phyloP scores from a whole-genome alignment of 2,888 invertebrate species.

The Chaitophorus viminalis region DNA sequence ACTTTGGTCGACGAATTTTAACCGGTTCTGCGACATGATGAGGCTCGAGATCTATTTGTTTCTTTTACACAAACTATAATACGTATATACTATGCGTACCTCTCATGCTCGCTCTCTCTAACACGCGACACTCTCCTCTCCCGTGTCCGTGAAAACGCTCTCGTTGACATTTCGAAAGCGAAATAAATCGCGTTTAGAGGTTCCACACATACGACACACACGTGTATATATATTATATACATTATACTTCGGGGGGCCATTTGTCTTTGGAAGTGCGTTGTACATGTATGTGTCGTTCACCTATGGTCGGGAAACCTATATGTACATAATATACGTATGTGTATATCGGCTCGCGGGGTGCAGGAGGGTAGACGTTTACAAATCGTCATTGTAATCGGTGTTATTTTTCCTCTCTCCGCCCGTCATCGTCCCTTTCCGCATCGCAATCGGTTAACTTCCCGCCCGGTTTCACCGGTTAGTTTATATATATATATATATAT shows the following conservation, averaged over 20 bases:
- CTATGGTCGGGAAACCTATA: neutral
- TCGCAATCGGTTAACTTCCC: neutral
- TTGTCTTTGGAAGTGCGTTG: conserved; percentile 15
- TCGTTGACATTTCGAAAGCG: conserved; percentile 22
- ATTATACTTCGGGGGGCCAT: conserved; percentile 4
- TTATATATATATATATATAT: neutral
- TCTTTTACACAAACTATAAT: too few relatives aligned
- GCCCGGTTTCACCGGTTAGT: neutral
- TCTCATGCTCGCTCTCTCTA: neutral
- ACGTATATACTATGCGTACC: too few relatives aligned
- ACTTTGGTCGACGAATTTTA: neutral
- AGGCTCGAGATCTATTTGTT: too few relatives aligned
- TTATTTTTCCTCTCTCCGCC: neutral
- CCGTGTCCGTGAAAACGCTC: neutral
- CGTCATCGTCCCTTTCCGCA: neutral
- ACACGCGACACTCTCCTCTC: neutral
- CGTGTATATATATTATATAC: too few relatives aligned
- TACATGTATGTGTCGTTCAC: conserved; percentile 5
- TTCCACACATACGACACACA: neutral
- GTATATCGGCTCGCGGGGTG: neutral
- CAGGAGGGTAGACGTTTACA: conserved; percentile 16
- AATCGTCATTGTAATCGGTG: conserved; percentile 46
- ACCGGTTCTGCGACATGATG: too few relatives aligned
- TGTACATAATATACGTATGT: neutral
- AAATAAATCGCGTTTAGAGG: conserved; percentile 46